Evolutionary conservation across 2,113 vertebrate species (phyloP), one percentile per base, ranked within the genome.

Genomic region (Antigone vipio): DNA sequence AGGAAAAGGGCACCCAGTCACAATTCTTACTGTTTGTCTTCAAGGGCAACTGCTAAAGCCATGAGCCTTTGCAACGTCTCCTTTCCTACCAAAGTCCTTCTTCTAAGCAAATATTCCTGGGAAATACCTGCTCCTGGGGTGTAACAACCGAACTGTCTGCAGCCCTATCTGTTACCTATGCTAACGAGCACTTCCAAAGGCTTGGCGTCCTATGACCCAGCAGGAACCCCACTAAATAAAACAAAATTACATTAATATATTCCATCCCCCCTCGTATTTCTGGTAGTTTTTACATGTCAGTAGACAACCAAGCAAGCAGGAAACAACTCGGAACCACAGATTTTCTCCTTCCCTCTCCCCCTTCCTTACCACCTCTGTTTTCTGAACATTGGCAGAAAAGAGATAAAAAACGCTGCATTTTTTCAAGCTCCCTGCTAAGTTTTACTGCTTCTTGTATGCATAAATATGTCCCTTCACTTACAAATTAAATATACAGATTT

Each of bases 371-470:
- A 55, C 15, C 20, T 67, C 29, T 40, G 21, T 24, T 73, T 84
- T 56, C 42, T 66, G 68, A 80, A 67, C 29, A n/a, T 30, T 15
- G 9, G 10, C 21, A 64, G 29, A 67, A 76, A 62, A 71, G 15
- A 45, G 7, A 55, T 2, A 34, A 83, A 71, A 62, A 62, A 15
- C 44, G 0, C 0, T 15, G 6, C 1, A 0, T 7, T 40, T 66
- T 95, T 73, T 35, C 52, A 35, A 67, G 40, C 16, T 21, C 30
- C 24, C 50, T 45, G 50, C 12, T 91, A 92, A 75, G 30, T 5
- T 91, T 78, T 89, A 53, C 15, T 72, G 19, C n/a, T 15, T 14
- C 18, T 62, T 62, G 5, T 30, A 53, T 5, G 5, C 15, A 34
- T 7, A 32, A 20, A 4, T 59, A 56, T 21, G n/a, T n/a, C 52